Percentiles rank a stretch among this genome's conserved stretches.
Evolutionary conservation across 2,113 vertebrate genomes (phyloP).

Genomic region (Phodopus roborovskii): DNA sequence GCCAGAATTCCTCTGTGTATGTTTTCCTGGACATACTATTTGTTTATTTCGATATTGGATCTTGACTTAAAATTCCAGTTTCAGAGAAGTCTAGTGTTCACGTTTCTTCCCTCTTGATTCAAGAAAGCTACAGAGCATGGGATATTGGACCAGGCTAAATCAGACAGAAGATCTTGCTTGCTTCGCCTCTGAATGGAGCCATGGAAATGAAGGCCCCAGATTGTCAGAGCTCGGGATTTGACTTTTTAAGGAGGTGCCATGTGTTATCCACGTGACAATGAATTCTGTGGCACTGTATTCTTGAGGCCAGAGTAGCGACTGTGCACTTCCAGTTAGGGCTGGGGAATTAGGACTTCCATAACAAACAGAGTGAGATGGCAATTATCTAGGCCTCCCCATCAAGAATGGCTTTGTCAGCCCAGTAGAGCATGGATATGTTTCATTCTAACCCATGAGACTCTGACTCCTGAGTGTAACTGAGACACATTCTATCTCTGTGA

Average conservation of each 20-base stretch:
- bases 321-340: not conserved
- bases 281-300: not conserved
- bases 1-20: not conserved
- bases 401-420: not conserved
- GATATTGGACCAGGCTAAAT: not conserved
- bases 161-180: not conserved
- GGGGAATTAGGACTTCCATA: not conserved
- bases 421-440: not conserved
- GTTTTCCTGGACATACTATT: not conserved
- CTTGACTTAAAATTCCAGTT: not conserved
- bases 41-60: conserved; percentile 18
- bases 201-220: not conserved
- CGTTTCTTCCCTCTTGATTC: not conserved
- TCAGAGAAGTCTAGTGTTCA: not conserved
- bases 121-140: conserved; percentile 29
- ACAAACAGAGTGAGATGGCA: not conserved
- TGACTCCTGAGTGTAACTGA: not conserved
- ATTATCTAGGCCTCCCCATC: not conserved
- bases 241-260: not conserved
- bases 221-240: not conserved
- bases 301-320: conserved; percentile 19
- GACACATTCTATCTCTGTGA: not conserved
- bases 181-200: not conserved
- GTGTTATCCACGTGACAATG: not conserved
- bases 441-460: not conserved